A percentile compares a stretch with the other conserved stretches of the same genome.
Evolutionary conservation across 2,888 invertebrate species (phyloP).

Genomic region (Willowsia nigromaculata): DNA sequence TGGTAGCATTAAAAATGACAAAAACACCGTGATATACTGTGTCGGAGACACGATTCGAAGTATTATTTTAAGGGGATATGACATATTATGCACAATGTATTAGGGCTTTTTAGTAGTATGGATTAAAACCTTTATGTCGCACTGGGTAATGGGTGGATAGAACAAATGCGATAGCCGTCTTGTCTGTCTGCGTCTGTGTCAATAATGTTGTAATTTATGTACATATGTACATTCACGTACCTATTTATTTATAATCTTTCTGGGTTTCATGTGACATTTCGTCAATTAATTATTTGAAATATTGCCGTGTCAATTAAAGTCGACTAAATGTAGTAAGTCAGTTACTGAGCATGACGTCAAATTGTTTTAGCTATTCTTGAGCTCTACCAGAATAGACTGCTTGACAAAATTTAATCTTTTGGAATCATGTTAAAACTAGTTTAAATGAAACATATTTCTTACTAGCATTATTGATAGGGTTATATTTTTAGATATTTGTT

Average conservation of each 20-base stretch:
- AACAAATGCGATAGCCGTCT: not conserved
- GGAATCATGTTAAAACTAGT: not conserved
- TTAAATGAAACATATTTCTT: not conserved
- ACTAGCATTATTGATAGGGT: not conserved
- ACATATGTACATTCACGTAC: not conserved
- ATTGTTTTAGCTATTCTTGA: not conserved
- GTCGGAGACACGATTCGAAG: not conserved
- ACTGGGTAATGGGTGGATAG: not conserved
- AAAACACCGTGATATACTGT: not conserved
- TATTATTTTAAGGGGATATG: conserved; percentile 23
- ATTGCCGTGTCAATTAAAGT: not conserved
- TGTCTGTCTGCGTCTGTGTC: conserved; percentile 26
- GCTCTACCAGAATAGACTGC: conserved; percentile 5
- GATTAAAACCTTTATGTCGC: not conserved
- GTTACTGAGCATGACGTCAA: not conserved
- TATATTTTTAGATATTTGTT: not conserved
- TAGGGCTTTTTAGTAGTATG: not conserved
- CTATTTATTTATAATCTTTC: not conserved
- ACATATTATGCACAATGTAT: not conserved
- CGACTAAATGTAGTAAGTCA: not conserved
- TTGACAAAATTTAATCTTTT: not conserved
- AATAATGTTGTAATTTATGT: conserved; percentile 19
- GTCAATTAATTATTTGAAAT: conserved; percentile 2
- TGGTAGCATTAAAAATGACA: not conserved
- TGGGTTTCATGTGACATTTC: not conserved